These are phyloP conservation scores for Oreocharis arfaki DNA, from an alignment of 2,113 vertebrate genomes.

Conservation along the genomic window DNA sequence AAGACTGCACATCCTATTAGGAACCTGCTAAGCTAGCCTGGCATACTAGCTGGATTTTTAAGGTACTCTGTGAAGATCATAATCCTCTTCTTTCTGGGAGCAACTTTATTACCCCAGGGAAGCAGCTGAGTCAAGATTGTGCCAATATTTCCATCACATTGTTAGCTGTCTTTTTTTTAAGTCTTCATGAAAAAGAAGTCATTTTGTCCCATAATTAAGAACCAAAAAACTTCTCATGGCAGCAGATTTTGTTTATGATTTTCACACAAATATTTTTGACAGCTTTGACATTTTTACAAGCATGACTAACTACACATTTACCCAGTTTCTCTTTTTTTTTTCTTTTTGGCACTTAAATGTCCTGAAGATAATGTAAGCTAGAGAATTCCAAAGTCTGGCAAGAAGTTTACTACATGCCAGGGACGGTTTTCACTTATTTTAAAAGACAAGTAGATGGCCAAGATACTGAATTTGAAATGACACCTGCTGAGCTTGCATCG, in stretches of 20 bases:
- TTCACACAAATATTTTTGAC: slow-evolving; percentile 58
- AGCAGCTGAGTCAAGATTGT: slow-evolving; percentile 47
- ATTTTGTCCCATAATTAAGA: slow-evolving; percentile 50
- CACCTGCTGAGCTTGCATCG: slow-evolving; percentile 7
- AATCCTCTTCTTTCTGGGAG: slow-evolving; percentile 45
- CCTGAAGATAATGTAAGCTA: slow-evolving; percentile 8
- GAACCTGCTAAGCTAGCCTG: not conserved
- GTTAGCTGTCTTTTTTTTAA: slow-evolving; percentile 5
- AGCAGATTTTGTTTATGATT: slow-evolving; percentile 64
- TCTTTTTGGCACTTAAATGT: slow-evolving; percentile 9
- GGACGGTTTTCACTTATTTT: slow-evolving; percentile 1
- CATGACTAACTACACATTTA: slow-evolving; percentile 52
- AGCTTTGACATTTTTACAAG: slow-evolving; percentile 48
- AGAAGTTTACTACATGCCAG: not conserved
- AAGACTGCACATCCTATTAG: slow-evolving; percentile 3
- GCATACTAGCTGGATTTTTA: not conserved
- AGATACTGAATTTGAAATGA: slow-evolving; percentile 15
- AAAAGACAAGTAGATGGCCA: slow-evolving; percentile 8
- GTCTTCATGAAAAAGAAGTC: slow-evolving; percentile 25
- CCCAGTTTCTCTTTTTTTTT: not conserved
- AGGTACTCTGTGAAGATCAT: slow-evolving; percentile 19
- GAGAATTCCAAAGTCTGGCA: slow-evolving; percentile 24
- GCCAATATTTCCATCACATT: slow-evolving; percentile 54
- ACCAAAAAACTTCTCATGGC: slow-evolving; percentile 33
- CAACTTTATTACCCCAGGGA: slow-evolving; percentile 52